phyloP scores from a whole-genome alignment of 2,888 invertebrate genomes.

The Gastrophysa polygoni region DNA sequence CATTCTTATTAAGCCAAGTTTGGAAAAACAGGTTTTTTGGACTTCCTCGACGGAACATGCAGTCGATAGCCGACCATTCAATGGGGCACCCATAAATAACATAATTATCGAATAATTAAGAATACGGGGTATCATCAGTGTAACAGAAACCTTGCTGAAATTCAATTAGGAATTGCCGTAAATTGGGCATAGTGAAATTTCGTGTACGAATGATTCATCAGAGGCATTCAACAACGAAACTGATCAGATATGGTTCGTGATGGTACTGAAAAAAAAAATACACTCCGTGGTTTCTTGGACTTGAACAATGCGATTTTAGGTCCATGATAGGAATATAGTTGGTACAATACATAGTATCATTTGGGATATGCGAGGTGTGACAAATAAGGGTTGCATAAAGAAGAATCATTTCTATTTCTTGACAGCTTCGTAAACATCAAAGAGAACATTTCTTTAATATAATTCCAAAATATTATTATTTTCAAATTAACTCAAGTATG shows the following conservation, averaged over 20 bases:
- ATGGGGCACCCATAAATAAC: constrained; percentile 13
- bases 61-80: not conserved
- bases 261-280: no score
- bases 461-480: no score
- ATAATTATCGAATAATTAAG: constrained; percentile 22
- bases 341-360: no score
- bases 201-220: not conserved
- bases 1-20: not conserved
- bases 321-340: no score
- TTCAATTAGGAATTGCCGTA: not conserved
- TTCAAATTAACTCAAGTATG: no score
- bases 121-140: constrained; percentile 13
- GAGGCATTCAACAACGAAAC: not conserved
- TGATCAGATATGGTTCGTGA: not conserved
- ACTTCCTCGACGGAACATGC: not conserved
- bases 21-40: not conserved
- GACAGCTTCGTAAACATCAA: no score
- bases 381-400: no score
- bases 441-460: no score
- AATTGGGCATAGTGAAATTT: not conserved
- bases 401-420: no score
- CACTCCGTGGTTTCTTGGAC: no score
- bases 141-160: constrained; percentile 20
- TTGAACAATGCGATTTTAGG: no score
- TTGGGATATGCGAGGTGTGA: no score